Evolutionary conservation across 2,113 vertebrate genomes (phyloP), one percentile per base, ranked within the genome.

Genomic region (Mesembrinibis cayennensis): DNA sequence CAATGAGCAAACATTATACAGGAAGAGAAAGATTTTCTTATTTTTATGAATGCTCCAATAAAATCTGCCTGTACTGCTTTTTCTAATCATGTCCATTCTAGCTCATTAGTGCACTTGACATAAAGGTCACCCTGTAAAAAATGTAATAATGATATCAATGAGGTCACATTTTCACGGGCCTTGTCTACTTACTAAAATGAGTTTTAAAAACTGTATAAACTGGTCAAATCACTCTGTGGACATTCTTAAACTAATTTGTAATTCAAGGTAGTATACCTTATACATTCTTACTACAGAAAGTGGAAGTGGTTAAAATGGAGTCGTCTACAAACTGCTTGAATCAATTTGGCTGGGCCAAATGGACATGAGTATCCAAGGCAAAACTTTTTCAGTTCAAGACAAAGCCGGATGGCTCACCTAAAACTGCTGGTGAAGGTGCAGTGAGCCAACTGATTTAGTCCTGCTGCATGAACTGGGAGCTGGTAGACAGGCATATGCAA

Each of bases 91-190:
- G 7, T 71, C 13, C 38, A 63, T 91, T 84, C 15, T 78, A 63
- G 25, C 10, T 56, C 84, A 45, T 71, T 42, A 91, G 12, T 45
- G 30, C 32, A 23, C 20, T 55, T 91, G 36, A 32, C 8, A 50
- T 58, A 90, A 82, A 62, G 19, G 13, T 40, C 42, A 74, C 18
- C 9, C 29, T 71, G 66, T 91, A 50, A 94, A 95, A 94, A 74
- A 49, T 40, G 34, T 9, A 47, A 30, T 40, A 72, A 77, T 56
- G 2, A 6, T 72, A 58, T 76, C 0, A 0, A 44, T 40, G 16
- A 59, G 9, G 36, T 76, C 61, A 62, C n/a, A 34, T 65, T 79
- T 92, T 90, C 65, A 27, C 11, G 74, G 19, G 19, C 27, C 7
- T 78, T 82, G 10, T 49, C 56, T 74, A 6, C 27, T 56, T 85